Evolutionary conservation across 2,888 invertebrate species (phyloP).

Genomic region (Drosophila mimica): DNA sequence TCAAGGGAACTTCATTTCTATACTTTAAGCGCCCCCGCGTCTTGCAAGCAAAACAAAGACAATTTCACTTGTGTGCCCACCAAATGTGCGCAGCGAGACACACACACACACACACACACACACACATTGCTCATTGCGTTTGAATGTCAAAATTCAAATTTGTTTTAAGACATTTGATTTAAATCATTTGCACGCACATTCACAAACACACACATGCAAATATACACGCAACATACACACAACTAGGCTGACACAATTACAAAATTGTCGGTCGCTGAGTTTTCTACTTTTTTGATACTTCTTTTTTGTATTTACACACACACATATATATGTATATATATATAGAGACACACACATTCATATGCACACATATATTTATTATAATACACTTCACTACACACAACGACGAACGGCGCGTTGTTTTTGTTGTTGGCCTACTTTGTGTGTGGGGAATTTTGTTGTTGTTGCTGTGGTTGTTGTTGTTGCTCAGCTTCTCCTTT

Average conservation of each 20-base stretch:
- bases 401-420: constrained; percentile 58
- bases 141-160: constrained; percentile 59
- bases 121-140: constrained; percentile 47
- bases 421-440: constrained; percentile 80
- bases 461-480: constrained; percentile 42
- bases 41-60: constrained; percentile 67
- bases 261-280: constrained; percentile 63
- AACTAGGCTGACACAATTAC: constrained; percentile 70
- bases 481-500: constrained; percentile 65
- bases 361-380: constrained; percentile 38
- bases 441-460: constrained; percentile 69
- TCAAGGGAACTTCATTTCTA: constrained; percentile 70
- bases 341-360: constrained; percentile 5
- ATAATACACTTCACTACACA: constrained; percentile 63
- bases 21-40: constrained; percentile 55
- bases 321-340: constrained; percentile 19
- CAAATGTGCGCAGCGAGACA: constrained; percentile 37
- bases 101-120: constrained; percentile 14
- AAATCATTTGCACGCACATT: constrained; percentile 57
- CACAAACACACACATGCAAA: background rate
- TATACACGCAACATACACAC: constrained; percentile 17
- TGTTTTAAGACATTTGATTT: constrained; percentile 60
- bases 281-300: constrained; percentile 66
- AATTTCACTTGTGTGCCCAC: constrained; percentile 72
- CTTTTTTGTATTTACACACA: constrained; percentile 45